Conservation (phyloP, 92 coral and sea anemone species). For the Siderastrea radians region DNA sequence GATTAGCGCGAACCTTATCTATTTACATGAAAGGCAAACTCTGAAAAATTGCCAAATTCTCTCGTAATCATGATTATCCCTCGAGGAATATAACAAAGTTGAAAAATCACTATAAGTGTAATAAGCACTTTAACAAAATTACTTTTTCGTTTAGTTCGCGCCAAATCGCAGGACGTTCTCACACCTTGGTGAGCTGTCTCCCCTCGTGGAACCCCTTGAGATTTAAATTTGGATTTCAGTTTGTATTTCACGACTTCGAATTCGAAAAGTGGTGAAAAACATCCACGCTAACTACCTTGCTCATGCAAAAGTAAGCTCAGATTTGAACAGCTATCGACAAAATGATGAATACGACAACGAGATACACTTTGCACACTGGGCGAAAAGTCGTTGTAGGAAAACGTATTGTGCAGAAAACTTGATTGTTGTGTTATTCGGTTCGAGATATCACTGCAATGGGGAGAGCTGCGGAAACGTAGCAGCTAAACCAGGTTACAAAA, state of each 20-base stretch:
- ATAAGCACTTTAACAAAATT: constrained; percentile 33
- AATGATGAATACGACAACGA: not conserved
- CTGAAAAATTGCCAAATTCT: constrained; percentile 21
- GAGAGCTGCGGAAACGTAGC: constrained; percentile 40
- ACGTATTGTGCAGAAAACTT: not conserved
- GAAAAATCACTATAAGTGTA: constrained; percentile 48
- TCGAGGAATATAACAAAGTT: constrained; percentile 53
- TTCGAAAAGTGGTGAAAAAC: not conserved
- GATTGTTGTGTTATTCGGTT: not conserved
- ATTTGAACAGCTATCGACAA: not conserved
- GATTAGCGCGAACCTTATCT: constrained; percentile 16
- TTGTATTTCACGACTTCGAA: not conserved
- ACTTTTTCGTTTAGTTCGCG: not conserved
- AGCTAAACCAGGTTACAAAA: constrained; percentile 31
- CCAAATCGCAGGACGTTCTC: not conserved
- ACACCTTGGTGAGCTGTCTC: too few species aligned
- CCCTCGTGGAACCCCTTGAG: not conserved
- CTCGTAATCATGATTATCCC: constrained; percentile 36
- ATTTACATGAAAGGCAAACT: constrained; percentile 17
- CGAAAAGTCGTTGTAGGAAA: constrained; percentile 14
- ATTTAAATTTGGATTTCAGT: not conserved
- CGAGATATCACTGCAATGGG: constrained; percentile 29
- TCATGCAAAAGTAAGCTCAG: too few species aligned
- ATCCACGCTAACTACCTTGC: not conserved
- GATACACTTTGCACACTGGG: not conserved